phyloP scores from a whole-genome alignment of 1,140 invertebrate genomes.

The Frieseomelitta varia region DNA sequence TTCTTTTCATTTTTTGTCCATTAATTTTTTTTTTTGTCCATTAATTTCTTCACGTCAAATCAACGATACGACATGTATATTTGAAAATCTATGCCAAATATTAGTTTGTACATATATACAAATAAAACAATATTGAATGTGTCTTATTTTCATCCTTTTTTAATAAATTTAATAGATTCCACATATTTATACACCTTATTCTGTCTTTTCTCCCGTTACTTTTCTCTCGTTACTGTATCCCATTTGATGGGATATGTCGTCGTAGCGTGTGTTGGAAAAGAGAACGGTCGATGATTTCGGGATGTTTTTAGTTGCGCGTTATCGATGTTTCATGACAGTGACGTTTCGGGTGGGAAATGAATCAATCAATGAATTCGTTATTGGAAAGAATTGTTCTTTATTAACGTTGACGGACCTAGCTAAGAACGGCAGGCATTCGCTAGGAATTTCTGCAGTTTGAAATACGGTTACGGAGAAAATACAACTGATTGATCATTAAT shows the following conservation, averaged over 20 bases:
- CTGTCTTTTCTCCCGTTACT: neutral
- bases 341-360: neutral
- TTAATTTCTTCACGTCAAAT: neutral
- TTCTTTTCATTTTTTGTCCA: neutral
- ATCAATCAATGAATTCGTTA: neutral
- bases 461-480: neutral
- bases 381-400: neutral
- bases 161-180: neutral
- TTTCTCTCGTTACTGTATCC: neutral
- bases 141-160: neutral
- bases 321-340: neutral
- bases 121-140: conserved; percentile 15
- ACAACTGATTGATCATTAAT: conserved; percentile 44
- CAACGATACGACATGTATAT: too few relatives aligned
- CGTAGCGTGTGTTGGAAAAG: neutral
- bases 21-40: neutral
- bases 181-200: neutral
- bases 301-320: neutral
- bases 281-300: neutral
- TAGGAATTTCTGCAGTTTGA: conserved; percentile 15
- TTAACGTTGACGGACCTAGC: neutral
- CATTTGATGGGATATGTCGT: neutral
- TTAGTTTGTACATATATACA: neutral
- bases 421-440: neutral
- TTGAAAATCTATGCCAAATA: neutral